Conservation (phyloP, 1,140 invertebrate species). For the Agrilus planipennis region DNA sequence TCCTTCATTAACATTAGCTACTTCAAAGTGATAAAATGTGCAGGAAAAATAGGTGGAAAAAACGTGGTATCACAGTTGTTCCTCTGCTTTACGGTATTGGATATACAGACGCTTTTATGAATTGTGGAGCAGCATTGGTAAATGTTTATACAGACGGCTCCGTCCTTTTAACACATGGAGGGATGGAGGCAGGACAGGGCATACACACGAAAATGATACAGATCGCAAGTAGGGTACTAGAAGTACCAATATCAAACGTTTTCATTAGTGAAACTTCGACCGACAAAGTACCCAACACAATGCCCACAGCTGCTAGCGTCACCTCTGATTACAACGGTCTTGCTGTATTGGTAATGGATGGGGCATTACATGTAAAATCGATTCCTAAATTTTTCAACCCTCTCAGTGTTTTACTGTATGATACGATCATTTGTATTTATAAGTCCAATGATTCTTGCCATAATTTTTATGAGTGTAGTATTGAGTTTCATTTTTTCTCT, state of each 20-base stretch:
- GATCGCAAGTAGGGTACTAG: slow-evolving; percentile 62
- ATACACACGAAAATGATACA: slow-evolving; percentile 93
- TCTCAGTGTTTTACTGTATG: too few species aligned
- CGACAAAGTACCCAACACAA: slow-evolving; percentile 90
- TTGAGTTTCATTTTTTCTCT: too few species aligned
- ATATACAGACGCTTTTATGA: slow-evolving; percentile 67
- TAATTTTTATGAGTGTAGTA: too few species aligned
- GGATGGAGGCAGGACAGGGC: slow-evolving; percentile 94
- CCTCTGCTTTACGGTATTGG: slow-evolving; percentile 79
- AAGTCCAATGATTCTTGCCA: too few species aligned
- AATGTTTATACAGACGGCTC: slow-evolving; percentile 86
- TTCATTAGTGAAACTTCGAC: slow-evolving; percentile 82
- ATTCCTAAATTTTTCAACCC: too few species aligned
- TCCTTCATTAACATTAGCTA: slow-evolving; percentile 3
- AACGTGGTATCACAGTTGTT: slow-evolving; percentile 75
- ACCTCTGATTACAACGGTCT: slow-evolving; percentile 91
- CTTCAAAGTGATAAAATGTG: slow-evolving; percentile 2
- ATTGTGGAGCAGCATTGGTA: slow-evolving; percentile 83
- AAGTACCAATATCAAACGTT: slow-evolving; percentile 63
- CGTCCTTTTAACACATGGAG: slow-evolving; percentile 78
- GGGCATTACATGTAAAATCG: too few species aligned
- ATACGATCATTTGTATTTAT: too few species aligned
- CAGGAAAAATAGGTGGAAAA: slow-evolving; percentile 71
- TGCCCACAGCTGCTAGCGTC: slow-evolving; percentile 81
- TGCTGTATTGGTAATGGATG: slow-evolving; percentile 77